These are phyloP conservation scores for Hydrozoanthus gracilis DNA, from an alignment of 92 coral and sea anemone species.

Conservation along the genomic window DNA sequence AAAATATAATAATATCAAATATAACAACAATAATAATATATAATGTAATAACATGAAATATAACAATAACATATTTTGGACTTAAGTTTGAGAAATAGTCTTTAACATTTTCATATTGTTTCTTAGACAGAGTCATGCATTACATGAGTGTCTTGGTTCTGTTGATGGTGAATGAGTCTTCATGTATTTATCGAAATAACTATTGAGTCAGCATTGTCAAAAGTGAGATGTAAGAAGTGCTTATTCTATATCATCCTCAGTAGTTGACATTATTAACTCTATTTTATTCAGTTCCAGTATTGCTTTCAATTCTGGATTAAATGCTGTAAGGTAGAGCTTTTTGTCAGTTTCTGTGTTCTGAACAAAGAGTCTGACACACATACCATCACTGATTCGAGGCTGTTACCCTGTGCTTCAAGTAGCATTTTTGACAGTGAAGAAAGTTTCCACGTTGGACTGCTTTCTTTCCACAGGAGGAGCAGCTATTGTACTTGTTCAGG, in stretches of 20 bases:
- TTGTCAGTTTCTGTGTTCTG: not conserved
- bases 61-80: not conserved
- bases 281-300: not conserved
- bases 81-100: not conserved
- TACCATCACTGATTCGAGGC: not conserved
- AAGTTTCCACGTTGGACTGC: constrained; percentile 3
- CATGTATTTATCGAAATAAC: not conserved
- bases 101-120: not conserved
- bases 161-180: not conserved
- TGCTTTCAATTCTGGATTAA: not conserved
- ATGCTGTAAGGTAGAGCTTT: constrained; percentile 6
- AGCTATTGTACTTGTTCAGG: not conserved
- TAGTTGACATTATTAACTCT: not conserved
- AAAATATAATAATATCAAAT: not conserved
- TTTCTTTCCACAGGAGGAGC: constrained; percentile 12
- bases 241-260: not conserved
- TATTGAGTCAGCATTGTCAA: not conserved
- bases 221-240: not conserved
- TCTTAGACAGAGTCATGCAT: not conserved
- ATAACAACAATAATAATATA: too few species aligned
- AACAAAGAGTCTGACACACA: not conserved
- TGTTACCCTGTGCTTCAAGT: not conserved
- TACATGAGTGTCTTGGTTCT: not conserved
- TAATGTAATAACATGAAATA: not conserved
- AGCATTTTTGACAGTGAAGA: not conserved